Base-by-base conservation (phyloP, 2,888 invertebrate genomes). In the Oegoconia quadripuncta region DNA sequence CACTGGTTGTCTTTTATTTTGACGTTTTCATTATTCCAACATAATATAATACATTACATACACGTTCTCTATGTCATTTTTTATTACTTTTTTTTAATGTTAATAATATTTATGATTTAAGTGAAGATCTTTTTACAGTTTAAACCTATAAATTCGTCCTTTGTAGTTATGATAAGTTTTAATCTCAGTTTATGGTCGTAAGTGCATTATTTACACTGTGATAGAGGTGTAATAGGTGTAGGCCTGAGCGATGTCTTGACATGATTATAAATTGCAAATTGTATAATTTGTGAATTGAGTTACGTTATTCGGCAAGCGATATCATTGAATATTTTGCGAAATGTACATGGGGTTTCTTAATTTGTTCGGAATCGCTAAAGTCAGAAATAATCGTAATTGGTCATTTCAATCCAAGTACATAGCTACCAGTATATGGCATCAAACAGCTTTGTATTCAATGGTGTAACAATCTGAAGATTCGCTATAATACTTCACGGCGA, bases 191-290 rank as follows among this genome's bases (percentile, higher is more conserved):
- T 67, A 67, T 62, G 69, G 57, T 75, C 70, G 61, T 83, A 82
- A 81, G 87, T 86, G 83, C 86, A 82, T 87, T 86, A 83, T 78
- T 77, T 86, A 86, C 86, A 83, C 81, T 86, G 87, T 86, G 84
- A 86, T 87, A 84, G 76, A 77, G 58, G 81, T 83, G 83, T 86
- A 83, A 80, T 74, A 76, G 68, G 53, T 55, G 58, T 74, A 74
- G 73, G 69, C 64, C 55, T 63, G 80, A 78, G 78, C 77, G 59
- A 61, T 66, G 69, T 76, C 75, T 80, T 76, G 78, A 80, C 77
- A 78, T 70, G 68, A 66, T 71, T 73, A 65, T 74, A 60, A 58
- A 50, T 15, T 41, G 36, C 35, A 44, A 41, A 40, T 32, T 43
- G 39, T 42, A 47, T 37, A 36, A 45, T 45, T 50, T 44, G 32